Evolutionary conservation across 2,113 vertebrate species (phyloP), one percentile per base, ranked within the genome.

Genomic region (Micronycteris hirsuta): DNA sequence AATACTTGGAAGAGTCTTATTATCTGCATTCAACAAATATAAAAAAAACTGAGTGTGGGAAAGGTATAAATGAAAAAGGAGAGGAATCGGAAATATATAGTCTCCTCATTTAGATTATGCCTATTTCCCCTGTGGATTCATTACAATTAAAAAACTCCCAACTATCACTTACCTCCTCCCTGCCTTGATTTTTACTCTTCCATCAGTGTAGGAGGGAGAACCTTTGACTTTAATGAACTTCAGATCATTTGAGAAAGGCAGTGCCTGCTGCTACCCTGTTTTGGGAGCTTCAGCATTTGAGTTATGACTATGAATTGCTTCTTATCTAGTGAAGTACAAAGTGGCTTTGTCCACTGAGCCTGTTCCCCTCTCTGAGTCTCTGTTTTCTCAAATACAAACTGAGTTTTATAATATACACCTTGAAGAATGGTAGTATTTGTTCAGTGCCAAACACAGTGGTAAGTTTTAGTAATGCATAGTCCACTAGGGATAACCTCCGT

Each of bases 121-220:
- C 26, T 52, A 49, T 54, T 95, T 63, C 61, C 28, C 43, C n/a
- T 93, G 14, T n/a, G 76, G 28, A 47, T 93, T 94, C 33, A 68
- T 68, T 80, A 92, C 89, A 74, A 90, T 78, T 74, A 89, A 71
- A 71, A 31, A 73, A 80, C 63, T 93, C 43, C 78, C 47, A 74
- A 45, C 4, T 91, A 68, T 81, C 22, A 84, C 82, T 91, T 77
- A 56, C 88, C 26, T 77, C 12, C 56, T 49, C 24, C 17, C 15
- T 84, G 12, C 16, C 38, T 93, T 71, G 22, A 47, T 63, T 71
- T 93, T 65, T 10, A 5, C 16, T 77, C 19, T 87, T 90, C 41
- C 7, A 15, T 19, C 14, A 80, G 16, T 11, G 4, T 63, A 58
- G 20, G 24, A 77, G 63, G 54, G 70, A 65, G 45, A 61, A n/a